These are phyloP conservation scores for Sciurus niger DNA, from an alignment of 2,113 vertebrate genomes.

Conservation along the genomic window DNA sequence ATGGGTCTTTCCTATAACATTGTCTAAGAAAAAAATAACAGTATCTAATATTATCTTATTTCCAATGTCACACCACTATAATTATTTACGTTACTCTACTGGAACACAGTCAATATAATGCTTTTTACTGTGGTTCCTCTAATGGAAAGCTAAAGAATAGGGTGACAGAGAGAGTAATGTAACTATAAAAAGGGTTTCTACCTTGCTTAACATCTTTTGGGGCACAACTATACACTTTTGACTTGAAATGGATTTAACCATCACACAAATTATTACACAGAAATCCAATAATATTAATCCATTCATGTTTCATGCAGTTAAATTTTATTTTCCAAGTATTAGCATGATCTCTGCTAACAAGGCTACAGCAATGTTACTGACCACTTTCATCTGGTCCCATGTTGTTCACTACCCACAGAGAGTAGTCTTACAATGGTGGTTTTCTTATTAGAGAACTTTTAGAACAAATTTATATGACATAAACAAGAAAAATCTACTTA, in stretches of 20 bases:
- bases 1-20: background rate
- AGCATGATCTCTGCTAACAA: background rate
- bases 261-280: slow-evolving; percentile 37
- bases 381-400: background rate
- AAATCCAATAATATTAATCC: slow-evolving; percentile 2
- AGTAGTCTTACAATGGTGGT: background rate
- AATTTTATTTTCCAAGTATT: slow-evolving; percentile 14
- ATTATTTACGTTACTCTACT: background rate
- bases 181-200: slow-evolving; percentile 49
- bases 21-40: background rate
- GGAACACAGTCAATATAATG: background rate
- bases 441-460: background rate
- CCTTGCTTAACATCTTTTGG: slow-evolving; percentile 29
- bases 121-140: background rate
- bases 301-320: slow-evolving; percentile 1
- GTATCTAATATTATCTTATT: background rate
- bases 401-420: background rate
- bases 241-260: slow-evolving; percentile 50
- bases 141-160: background rate
- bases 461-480: background rate
- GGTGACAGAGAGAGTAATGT: background rate
- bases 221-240: background rate
- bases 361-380: background rate
- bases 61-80: background rate
- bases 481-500: slow-evolving; percentile 20